phyloP scores from a whole-genome alignment of 1,140 invertebrate species.

The Euwallacea similis region DNA sequence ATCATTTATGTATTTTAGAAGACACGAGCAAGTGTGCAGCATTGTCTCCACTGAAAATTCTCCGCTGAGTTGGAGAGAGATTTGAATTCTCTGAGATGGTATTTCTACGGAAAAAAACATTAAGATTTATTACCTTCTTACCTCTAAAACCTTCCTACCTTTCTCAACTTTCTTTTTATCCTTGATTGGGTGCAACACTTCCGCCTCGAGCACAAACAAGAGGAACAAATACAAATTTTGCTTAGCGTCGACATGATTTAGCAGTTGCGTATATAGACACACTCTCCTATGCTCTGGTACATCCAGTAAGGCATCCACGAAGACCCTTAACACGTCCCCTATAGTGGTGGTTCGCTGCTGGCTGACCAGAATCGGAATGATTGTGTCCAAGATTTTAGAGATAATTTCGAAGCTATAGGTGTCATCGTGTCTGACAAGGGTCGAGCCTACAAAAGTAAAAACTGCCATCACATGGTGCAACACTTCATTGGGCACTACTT shows the following conservation, averaged over 20 bases:
- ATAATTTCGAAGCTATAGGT: slow-evolving; percentile 93
- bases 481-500: slow-evolving; percentile 77
- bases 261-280: slow-evolving; percentile 77
- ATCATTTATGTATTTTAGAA: slow-evolving; percentile 66
- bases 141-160: slow-evolving; percentile 2
- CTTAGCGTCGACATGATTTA: slow-evolving; percentile 69
- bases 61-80: slow-evolving; percentile 66
- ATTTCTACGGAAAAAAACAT: slow-evolving; percentile 9
- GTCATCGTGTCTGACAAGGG: slow-evolving; percentile 87
- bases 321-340: slow-evolving; percentile 79
- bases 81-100: slow-evolving; percentile 52
- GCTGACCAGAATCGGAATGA: slow-evolving; percentile 82
- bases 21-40: slow-evolving; percentile 65
- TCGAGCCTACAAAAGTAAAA: slow-evolving; percentile 94
- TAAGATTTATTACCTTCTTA: neutral
- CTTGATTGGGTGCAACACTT: slow-evolving; percentile 60
- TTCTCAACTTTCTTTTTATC: slow-evolving; percentile 54
- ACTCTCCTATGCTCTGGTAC: slow-evolving; percentile 85
- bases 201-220: slow-evolving; percentile 69
- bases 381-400: slow-evolving; percentile 83
- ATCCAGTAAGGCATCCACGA: slow-evolving; percentile 84
- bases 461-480: slow-evolving; percentile 91
- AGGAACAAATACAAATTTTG: slow-evolving; percentile 78
- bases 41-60: slow-evolving; percentile 67
- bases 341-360: slow-evolving; percentile 55